phyloP scores from a whole-genome alignment of 2,797 vertebrate genomes.

The Enteromius paludinosus region DNA sequence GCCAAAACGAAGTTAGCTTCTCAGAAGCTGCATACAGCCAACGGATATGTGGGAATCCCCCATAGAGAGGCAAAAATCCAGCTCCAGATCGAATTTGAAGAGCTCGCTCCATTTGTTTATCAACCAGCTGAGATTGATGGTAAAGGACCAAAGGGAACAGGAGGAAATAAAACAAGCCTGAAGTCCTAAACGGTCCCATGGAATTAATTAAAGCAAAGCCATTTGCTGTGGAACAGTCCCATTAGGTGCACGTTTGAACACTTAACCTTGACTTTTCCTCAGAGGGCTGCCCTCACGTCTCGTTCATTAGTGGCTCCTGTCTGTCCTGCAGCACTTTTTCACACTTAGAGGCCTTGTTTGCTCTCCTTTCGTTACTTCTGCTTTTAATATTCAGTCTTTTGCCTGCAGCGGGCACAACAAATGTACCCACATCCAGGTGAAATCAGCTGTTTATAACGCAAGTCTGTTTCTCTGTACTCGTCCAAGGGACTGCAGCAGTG shows the following conservation, averaged over 20 bases:
- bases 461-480: neutral
- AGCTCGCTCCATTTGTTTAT: slow-evolving; percentile 28
- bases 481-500: neutral
- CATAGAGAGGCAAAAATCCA: neutral
- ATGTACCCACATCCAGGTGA: neutral
- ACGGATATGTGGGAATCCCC: slow-evolving; percentile 25
- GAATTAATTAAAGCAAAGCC: slow-evolving; percentile 59
- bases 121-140: slow-evolving; percentile 41
- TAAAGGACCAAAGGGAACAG: slow-evolving; percentile 30
- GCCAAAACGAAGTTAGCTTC: slow-evolving; percentile 17
- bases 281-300: slow-evolving; percentile 50
- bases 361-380: neutral
- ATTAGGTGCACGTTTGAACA: slow-evolving; percentile 65
- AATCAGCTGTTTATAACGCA: neutral
- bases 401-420: neutral
- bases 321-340: slow-evolving; percentile 51
- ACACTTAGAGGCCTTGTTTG: neutral
- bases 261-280: slow-evolving; percentile 59
- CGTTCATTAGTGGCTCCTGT: slow-evolving; percentile 62
- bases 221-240: slow-evolving; percentile 56
- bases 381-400: slow-evolving; percentile 10
- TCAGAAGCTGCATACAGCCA: slow-evolving; percentile 12
- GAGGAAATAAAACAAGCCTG: slow-evolving; percentile 47
- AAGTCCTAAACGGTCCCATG: slow-evolving; percentile 41
- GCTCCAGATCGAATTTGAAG: slow-evolving; percentile 27